Percentiles rank a stretch among this genome's conserved stretches.
phyloP scores from a whole-genome alignment of 2,888 invertebrate species.

The Eumacrocentrus americanus region DNA sequence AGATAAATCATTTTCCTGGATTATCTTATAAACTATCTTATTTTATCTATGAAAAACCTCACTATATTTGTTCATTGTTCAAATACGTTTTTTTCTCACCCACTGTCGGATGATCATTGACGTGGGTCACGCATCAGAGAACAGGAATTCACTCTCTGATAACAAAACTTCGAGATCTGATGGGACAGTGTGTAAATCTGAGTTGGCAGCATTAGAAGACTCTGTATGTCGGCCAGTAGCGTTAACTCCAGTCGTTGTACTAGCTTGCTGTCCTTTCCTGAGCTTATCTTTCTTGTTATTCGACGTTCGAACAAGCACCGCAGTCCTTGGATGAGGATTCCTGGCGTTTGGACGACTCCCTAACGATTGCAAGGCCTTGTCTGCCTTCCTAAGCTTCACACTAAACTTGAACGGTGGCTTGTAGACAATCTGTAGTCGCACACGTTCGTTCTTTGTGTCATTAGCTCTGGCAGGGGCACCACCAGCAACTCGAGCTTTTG shows the following conservation, averaged over 20 bases:
- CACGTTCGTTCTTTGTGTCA: constrained; percentile 61
- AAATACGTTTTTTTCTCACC: constrained; percentile 1
- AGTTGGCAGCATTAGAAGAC: constrained; percentile 59
- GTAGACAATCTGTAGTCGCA: constrained; percentile 83
- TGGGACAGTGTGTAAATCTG: constrained; percentile 68
- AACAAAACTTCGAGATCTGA: constrained; percentile 68
- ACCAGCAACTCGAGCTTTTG: constrained; percentile 71
- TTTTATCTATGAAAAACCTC: background rate
- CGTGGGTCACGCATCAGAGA: constrained; percentile 63
- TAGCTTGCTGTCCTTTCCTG: constrained; percentile 34
- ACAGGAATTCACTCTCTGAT: constrained; percentile 67
- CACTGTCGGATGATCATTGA: constrained; percentile 4
- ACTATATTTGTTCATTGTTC: background rate
- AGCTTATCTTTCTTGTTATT: constrained; percentile 49
- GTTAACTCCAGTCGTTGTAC: constrained; percentile 20
- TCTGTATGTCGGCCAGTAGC: constrained; percentile 19
- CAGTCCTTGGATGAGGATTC: constrained; percentile 56
- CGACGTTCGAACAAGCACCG: constrained; percentile 62
- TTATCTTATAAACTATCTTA: constrained; percentile 1
- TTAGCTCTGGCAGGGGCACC: constrained; percentile 72
- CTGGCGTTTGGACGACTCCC: constrained; percentile 57
- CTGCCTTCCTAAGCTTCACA: constrained; percentile 76
- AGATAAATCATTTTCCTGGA: background rate
- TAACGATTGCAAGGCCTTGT: constrained; percentile 67
- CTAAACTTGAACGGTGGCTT: constrained; percentile 89